Evolutionary conservation across 1,140 invertebrate species (phyloP).

Genomic region (Colletes latitarsis): DNA sequence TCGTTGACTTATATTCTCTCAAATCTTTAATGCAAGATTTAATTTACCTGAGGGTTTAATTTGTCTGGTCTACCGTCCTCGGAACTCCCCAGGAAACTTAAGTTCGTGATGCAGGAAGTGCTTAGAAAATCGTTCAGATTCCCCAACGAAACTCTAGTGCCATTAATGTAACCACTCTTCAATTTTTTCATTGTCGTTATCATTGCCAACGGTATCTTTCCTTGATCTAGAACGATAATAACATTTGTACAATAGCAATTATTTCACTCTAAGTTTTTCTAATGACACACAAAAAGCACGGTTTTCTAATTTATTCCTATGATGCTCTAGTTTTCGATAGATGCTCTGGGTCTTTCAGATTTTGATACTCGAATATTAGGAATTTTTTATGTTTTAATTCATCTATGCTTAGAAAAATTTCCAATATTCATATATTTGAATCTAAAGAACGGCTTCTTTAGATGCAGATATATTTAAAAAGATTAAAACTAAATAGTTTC

Average conservation of each 20-base stretch:
- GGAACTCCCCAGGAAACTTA: conserved; percentile 95
- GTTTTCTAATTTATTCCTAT: conserved; percentile 8
- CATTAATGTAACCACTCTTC: conserved; percentile 99
- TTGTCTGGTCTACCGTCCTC: conserved; percentile 94
- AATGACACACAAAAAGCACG: background rate
- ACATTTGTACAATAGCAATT: background rate
- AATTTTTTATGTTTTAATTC: no score
- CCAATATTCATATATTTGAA: no score
- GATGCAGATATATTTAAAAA: no score
- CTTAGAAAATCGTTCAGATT: conserved; percentile 95
- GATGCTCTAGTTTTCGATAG: background rate
- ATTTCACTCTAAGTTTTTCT: no score
- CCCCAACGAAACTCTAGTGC: conserved; percentile 96
- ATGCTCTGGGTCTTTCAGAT: no score
- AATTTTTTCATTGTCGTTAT: conserved; percentile 99
- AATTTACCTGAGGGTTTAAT: conserved; percentile 76
- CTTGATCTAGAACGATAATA: conserved; percentile 89
- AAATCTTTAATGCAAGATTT: background rate
- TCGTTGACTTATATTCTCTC: no score
- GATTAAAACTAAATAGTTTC: no score
- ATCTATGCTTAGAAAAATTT: no score
- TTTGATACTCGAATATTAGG: no score
- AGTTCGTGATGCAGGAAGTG: conserved; percentile 97
- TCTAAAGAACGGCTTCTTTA: no score
- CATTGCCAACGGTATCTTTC: conserved; percentile 95